Evolutionary conservation across 2,113 vertebrate genomes (phyloP).

Genomic region (Hiodon tergisus): DNA sequence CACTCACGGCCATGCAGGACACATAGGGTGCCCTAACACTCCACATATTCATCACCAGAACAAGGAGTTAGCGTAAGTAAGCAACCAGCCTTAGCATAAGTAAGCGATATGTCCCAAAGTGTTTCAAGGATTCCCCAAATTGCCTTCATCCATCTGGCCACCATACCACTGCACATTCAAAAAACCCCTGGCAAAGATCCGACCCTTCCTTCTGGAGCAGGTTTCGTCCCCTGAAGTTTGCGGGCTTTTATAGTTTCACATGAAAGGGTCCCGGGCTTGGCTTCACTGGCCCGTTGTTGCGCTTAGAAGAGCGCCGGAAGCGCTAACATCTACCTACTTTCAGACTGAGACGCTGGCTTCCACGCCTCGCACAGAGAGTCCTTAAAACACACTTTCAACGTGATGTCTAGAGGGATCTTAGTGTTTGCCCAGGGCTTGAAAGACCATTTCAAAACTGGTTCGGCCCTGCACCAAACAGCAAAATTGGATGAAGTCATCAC

Average conservation of each 20-base stretch:
- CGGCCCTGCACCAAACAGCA: background rate
- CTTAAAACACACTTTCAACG: background rate
- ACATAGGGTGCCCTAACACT: background rate
- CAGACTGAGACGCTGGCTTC: too few relatives aligned
- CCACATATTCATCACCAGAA: background rate
- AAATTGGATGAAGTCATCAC: too few relatives aligned
- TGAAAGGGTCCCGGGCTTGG: constrained; percentile 13
- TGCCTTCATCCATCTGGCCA: background rate
- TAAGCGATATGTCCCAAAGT: background rate
- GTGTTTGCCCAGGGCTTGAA: background rate
- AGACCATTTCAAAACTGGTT: background rate
- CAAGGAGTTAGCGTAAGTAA: background rate
- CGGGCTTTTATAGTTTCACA: constrained; percentile 16
- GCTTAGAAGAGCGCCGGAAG: background rate
- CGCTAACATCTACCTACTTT: background rate
- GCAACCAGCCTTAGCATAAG: background rate
- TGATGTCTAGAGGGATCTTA: background rate
- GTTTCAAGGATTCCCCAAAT: background rate
- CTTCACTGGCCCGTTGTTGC: background rate
- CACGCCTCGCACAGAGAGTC: background rate
- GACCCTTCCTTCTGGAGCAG: background rate
- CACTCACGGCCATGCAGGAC: background rate
- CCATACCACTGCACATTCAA: background rate
- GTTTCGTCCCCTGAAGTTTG: constrained; percentile 13
- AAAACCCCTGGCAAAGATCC: background rate